These are phyloP conservation scores for Hirundo rustica DNA, from an alignment of 2,797 vertebrate species.

Conservation along the genomic window DNA sequence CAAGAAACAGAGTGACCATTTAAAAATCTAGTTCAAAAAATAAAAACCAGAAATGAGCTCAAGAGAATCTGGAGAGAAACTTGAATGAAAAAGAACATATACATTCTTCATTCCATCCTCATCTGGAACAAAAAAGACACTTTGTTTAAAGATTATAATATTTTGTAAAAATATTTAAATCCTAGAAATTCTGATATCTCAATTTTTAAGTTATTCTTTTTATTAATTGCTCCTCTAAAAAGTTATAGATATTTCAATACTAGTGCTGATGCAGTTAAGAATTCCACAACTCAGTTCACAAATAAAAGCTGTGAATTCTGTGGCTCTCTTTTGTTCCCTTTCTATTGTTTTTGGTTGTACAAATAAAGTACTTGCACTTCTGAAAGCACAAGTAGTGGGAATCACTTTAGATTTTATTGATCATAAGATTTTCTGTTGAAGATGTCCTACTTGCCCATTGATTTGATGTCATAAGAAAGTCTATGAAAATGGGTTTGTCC, in stretches of 20 bases:
- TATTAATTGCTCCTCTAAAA: not conserved
- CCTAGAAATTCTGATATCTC: not conserved
- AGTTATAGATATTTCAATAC: not conserved
- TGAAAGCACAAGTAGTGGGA: not conserved
- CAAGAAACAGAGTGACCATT: not conserved
- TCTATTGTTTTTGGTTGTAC: not conserved
- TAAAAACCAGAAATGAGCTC: not conserved
- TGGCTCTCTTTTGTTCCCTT: not conserved
- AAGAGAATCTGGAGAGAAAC: not conserved
- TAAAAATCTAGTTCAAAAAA: not conserved
- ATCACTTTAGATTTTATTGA: not conserved
- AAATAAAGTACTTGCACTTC: not conserved
- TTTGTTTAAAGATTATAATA: not conserved
- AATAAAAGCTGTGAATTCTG: not conserved
- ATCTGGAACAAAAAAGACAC: not conserved
- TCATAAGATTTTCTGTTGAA: not conserved
- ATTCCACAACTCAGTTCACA: not conserved
- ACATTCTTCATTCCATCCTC: not conserved
- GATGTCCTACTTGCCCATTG: not conserved
- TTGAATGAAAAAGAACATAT: not conserved
- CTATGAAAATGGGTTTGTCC: not conserved
- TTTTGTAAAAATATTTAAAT: not conserved
- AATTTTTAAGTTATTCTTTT: not conserved
- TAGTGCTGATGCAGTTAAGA: not conserved
- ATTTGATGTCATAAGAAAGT: not conserved